Evolutionary conservation across 1,140 invertebrate species (phyloP), one percentile per base, ranked within the genome.

Genomic region (Bombus sibiricus): DNA sequence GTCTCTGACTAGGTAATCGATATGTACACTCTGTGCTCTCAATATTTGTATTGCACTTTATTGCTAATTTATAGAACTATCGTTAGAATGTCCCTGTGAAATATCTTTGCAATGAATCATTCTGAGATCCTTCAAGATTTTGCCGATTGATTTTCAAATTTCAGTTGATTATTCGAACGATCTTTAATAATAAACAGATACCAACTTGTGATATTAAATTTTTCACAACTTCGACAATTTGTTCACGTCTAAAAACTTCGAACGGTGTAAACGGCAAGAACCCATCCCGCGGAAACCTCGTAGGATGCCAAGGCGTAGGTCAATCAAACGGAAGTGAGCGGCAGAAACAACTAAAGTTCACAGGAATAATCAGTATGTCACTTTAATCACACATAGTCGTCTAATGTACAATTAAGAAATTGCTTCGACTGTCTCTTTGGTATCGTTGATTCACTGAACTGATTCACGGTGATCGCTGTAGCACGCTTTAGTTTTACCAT

Each of bases 371-470:
- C 37, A 43, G 18, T 69, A 78, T 59, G 43, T 78, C 74, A 83
- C 9, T 84, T 84, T 79, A 81, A 81, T 81, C 78, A 73, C 78
- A 81, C 79, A 75, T 57, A 75, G 59, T 68, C 64, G 57, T 89
- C 78, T 72, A 89, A 89, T 89, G 39, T 89, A 89, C 83, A 89
- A 80, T 89, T 89, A 76, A 57, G 72, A 86, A 66, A 78, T 89
- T 85, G 85, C 80, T 25, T 64, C 68, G 66, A 77, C 41, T 80
- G 76, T 39, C 32, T 89, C 88, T 89, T 89, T 89, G 88, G 88
- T 89, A 89, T 89, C 69, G 86, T 83, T 81, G 72, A 68, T 25
- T 37, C 80, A 68, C 64, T 81, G 88, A 89, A 89, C 88, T 89
- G 88, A 89, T 89, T 89, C 88, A 69, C 88, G 88, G 88, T 87